Conservation (phyloP, 2,797 vertebrate genomes). For the Acrossocheilus wenchowensis region DNA sequence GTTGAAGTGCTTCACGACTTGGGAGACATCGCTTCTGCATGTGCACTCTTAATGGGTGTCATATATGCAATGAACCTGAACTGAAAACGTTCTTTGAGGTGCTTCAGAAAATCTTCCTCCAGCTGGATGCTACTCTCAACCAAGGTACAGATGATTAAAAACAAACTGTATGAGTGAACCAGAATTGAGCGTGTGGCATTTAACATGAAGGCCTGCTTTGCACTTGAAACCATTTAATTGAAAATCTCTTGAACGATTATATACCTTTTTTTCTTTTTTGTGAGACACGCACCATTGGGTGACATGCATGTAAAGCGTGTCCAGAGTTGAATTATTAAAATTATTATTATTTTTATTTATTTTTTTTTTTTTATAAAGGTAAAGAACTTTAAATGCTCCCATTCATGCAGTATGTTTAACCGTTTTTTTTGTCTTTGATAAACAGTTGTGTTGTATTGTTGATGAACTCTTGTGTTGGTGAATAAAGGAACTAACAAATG, state of each 20-base stretch:
- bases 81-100: constrained; percentile 34
- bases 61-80: constrained; percentile 38
- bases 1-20: constrained; percentile 31
- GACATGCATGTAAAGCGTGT: neutral
- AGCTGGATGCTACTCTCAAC: constrained; percentile 26
- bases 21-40: constrained; percentile 10
- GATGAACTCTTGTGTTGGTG: neutral
- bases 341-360: too few species aligned
- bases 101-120: neutral
- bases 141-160: constrained; percentile 34
- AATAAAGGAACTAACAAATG: neutral
- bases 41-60: constrained; percentile 33
- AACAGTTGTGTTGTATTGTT: neutral
- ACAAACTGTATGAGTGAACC: constrained; percentile 10
- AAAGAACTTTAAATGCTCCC: neutral
- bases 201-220: neutral
- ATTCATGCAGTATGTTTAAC: neutral
- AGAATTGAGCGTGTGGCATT: neutral
- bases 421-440: neutral
- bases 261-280: neutral
- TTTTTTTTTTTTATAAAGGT: neutral
- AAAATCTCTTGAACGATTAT: neutral
- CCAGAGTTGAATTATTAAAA: neutral
- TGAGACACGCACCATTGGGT: neutral
- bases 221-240: neutral